phyloP scores from a whole-genome alignment of 53 echinoderm and acorn worm genomes.

The Antedon mediterranea region DNA sequence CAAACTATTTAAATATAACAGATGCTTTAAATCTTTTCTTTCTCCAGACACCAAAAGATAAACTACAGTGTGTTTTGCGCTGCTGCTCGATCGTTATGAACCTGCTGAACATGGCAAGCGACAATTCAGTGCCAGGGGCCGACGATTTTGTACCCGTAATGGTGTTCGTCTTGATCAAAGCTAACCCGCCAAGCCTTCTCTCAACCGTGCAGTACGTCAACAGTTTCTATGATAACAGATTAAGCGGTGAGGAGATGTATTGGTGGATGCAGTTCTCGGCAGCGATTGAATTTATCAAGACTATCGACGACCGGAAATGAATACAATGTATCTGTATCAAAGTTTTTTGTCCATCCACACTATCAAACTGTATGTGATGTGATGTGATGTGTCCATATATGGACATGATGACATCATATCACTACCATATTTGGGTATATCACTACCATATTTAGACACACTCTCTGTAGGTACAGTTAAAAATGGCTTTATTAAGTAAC shows the following conservation, averaged over 20 bases:
- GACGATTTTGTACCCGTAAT: slow-evolving; percentile 86
- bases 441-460: too few species aligned
- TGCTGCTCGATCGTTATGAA: slow-evolving; percentile 93
- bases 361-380: too few species aligned
- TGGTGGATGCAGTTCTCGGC: slow-evolving; percentile 98
- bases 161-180: slow-evolving; percentile 88
- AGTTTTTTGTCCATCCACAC: too few species aligned
- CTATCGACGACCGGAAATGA: slow-evolving; percentile 76
- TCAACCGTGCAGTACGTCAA: slow-evolving; percentile 91
- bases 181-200: slow-evolving; percentile 84
- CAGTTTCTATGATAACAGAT: slow-evolving; percentile 29
- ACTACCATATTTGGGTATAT: too few species aligned
- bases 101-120: slow-evolving; percentile 73
- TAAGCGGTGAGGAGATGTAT: slow-evolving; percentile 76
- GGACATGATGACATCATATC: too few species aligned
- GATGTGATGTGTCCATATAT: too few species aligned
- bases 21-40: neutral
- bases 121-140: slow-evolving; percentile 58
- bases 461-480: too few species aligned
- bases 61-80: slow-evolving; percentile 69
- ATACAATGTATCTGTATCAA: neutral
- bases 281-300: slow-evolving; percentile 81
- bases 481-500: too few species aligned
- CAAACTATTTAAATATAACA: too few species aligned
- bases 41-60: slow-evolving; percentile 85